Evolutionary conservation across 2,888 invertebrate species (phyloP).

Genomic region (Patella pellucida): DNA sequence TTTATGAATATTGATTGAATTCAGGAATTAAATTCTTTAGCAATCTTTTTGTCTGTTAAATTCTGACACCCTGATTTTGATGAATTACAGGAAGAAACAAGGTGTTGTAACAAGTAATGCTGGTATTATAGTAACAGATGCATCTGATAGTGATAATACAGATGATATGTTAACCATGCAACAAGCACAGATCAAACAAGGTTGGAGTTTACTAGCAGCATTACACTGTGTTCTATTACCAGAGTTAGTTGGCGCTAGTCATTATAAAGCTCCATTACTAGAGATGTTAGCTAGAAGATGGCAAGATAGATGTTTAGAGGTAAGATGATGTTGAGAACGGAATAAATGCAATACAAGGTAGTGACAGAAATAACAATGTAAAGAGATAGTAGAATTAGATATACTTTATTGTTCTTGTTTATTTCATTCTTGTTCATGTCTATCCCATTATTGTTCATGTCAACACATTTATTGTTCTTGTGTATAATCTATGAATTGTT

Average conservation of each 20-base stretch:
- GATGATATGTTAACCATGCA: constrained; percentile 43
- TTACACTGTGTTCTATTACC: constrained; percentile 96
- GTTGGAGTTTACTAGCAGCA: constrained; percentile 96
- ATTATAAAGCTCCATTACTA: constrained; percentile 93
- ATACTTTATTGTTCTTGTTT: too few relatives aligned
- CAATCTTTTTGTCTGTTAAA: too few relatives aligned
- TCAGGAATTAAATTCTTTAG: too few relatives aligned
- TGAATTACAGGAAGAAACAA: constrained; percentile 29
- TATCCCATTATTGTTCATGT: too few relatives aligned
- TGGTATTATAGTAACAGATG: constrained; percentile 34
- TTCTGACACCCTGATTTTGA: neutral
- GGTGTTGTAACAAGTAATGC: constrained; percentile 41
- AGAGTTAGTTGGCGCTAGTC: constrained; percentile 84
- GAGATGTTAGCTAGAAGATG: constrained; percentile 97
- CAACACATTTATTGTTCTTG: too few relatives aligned
- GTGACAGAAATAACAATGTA: too few relatives aligned
- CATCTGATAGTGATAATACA: constrained; percentile 47
- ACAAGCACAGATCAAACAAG: constrained; percentile 94
- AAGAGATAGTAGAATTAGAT: too few relatives aligned
- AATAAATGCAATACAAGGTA: too few relatives aligned
- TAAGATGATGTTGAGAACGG: constrained; percentile 64
- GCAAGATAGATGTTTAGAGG: constrained; percentile 99
- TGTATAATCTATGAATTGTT: too few relatives aligned
- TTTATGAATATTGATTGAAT: too few relatives aligned
- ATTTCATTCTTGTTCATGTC: too few relatives aligned